These are phyloP conservation scores for Prinia subflava DNA, from an alignment of 2,113 vertebrate genomes.

Conservation along the genomic window DNA sequence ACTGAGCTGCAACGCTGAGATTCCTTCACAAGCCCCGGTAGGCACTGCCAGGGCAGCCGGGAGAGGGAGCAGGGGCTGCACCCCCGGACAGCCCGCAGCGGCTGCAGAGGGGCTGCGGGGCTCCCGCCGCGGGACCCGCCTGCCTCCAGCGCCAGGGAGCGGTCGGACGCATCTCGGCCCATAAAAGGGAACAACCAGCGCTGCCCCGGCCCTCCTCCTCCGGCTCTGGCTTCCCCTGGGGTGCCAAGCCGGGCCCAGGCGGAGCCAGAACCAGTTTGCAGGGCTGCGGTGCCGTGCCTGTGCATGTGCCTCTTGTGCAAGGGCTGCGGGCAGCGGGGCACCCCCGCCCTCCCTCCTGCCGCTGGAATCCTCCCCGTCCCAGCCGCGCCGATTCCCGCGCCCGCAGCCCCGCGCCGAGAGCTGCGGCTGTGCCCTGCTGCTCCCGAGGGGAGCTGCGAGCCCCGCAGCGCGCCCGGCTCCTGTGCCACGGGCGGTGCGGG, in stretches of 20 bases:
- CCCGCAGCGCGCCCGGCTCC: no score
- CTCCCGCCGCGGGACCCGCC: rapidly evolving
- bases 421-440: no score
- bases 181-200: neutral
- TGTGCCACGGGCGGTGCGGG: no score
- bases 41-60: neutral
- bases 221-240: neutral
- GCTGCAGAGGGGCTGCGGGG: neutral
- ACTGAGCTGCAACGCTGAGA: neutral
- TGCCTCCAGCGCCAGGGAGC: neutral
- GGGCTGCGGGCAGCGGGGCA: neutral
- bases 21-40: neutral
- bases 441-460: no score
- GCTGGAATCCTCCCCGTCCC: neutral
- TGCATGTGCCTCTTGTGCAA: constrained; percentile 28
- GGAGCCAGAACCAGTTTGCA: neutral
- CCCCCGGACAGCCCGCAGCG: neutral
- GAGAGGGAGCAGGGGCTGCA: neutral
- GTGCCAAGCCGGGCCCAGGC: neutral
- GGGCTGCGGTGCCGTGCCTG: neutral
- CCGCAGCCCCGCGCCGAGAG: no score
- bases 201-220: neutral
- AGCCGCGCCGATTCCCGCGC: rapidly evolving
- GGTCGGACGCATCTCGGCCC: neutral
- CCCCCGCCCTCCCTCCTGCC: neutral